Evolutionary conservation across 2,797 vertebrate genomes (phyloP).

Genomic region (Oreochromis mossambicus): DNA sequence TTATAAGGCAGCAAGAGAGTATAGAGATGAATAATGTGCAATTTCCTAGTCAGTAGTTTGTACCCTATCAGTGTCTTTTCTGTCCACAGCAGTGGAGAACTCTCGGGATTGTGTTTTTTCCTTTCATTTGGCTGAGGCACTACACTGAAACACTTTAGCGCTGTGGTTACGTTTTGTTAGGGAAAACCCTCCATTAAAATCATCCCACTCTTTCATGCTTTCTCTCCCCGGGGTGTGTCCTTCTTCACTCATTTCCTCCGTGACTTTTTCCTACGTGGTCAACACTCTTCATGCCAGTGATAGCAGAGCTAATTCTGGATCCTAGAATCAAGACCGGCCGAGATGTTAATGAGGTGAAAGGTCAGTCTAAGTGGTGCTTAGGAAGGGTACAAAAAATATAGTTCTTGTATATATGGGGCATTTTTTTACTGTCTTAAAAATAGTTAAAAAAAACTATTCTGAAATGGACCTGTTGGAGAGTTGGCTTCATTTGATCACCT

Average conservation of each 20-base stretch:
- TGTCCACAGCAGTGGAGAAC: not conserved
- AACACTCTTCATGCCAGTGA: constrained; percentile 58
- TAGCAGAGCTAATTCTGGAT: constrained; percentile 68
- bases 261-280: constrained; percentile 20
- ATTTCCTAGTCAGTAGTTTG: not conserved
- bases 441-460: not conserved
- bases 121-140: not conserved
- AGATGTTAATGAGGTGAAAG: constrained; percentile 43
- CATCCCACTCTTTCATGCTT: not conserved
- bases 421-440: not conserved
- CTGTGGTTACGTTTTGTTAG: not conserved
- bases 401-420: not conserved
- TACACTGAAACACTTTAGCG: not conserved
- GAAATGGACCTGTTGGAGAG: not conserved
- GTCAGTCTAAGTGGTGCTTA: not conserved
- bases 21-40: not conserved
- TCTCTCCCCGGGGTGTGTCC: not conserved
- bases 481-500: not conserved
- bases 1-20: not conserved
- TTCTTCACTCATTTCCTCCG: not conserved
- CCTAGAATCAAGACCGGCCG: constrained; percentile 32
- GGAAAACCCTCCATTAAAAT: not conserved
- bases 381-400: not conserved
- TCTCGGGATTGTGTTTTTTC: not conserved
- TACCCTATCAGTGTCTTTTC: not conserved